These are phyloP conservation scores for Rhogogaster chlorosoma DNA, from an alignment of 2,888 invertebrate species.

Conservation along the genomic window DNA sequence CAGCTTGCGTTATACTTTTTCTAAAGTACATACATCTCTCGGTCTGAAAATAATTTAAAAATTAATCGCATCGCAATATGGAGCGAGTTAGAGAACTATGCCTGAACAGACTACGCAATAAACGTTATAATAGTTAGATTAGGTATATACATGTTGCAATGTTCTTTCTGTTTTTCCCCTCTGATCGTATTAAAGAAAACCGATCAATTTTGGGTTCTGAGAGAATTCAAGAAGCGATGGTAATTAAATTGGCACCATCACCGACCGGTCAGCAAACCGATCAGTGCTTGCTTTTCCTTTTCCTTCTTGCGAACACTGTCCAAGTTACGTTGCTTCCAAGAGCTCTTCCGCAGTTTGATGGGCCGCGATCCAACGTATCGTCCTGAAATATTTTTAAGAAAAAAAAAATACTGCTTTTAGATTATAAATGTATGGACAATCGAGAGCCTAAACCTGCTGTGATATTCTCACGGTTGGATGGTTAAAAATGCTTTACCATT, in stretches of 20 bases:
- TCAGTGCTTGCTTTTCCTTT: conserved; percentile 94
- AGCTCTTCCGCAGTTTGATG: conserved; percentile 97
- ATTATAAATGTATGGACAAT: not conserved
- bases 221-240: not conserved
- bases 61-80: conserved; percentile 19
- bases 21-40: not conserved
- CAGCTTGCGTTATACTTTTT: not conserved
- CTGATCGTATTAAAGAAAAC: not conserved
- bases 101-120: not conserved
- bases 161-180: not conserved
- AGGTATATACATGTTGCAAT: not conserved
- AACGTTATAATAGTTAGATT: conserved; percentile 12
- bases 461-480: conserved; percentile 10
- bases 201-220: not conserved
- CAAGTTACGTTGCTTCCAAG: conserved; percentile 96
- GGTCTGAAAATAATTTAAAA: not conserved
- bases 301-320: conserved; percentile 97
- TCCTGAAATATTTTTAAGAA: conserved; percentile 81
- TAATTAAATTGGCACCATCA: conserved; percentile 58
- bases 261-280: conserved; percentile 85
- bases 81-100: not conserved
- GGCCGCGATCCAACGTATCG: conserved; percentile 99
- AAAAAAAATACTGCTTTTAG: conserved; percentile 50
- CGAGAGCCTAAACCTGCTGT: not conserved
- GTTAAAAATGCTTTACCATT: not conserved